Base-by-base conservation (phyloP, 1,140 invertebrate species). In the Aradophagus sp. region DNA sequence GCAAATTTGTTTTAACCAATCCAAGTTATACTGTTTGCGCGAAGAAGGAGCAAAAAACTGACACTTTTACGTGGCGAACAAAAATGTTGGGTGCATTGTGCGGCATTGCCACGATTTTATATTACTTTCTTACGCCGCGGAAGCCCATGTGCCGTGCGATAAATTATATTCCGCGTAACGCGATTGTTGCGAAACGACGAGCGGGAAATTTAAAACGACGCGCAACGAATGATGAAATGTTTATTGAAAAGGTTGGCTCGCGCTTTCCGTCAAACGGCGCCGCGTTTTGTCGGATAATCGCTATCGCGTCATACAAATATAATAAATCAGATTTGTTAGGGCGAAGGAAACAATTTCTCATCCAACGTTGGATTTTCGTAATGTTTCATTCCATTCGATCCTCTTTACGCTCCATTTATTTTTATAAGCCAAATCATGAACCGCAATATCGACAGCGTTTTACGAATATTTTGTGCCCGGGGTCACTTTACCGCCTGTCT, bases 351-450 rank as follows among this genome's bases (percentile, higher is more conserved):
- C 20, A 27, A 50, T 50, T 50, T 38, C 13, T 36, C 17, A 12
- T 6, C 15, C 26, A 20, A 44, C 26, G 35, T 55, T 35, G 38
- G 27, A 41, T 42, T 53, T 53, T 53, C 27, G 17, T 53, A 32
- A 41, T 53, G 38, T 31, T 34, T 42, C 12, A 53, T 32, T 41
- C 36, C 10, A 20, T 38, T 23, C 12, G 36, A 42, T 42, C 27
- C 8, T n/a, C 17, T 42, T 39, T 20, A 42, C 16, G 38, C 50
- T 32, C 50, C 36, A 56, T 56, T 56, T 35, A 44, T 20, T 55
- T 53, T 44, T 44, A 56, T 34, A 42, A 56, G 38, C 29, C 17
- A 42, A 56, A 56, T 56, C 26, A 44, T 44, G 15, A 11, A 32
- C 38, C 19, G n/a, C 31, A 35, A 44, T 44, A 44, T 42, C 52